Percentiles rank a stretch among this genome's conserved stretches.
These are phyloP conservation scores for Conger conger DNA, from an alignment of 2,113 vertebrate species.

Conservation along the genomic window DNA sequence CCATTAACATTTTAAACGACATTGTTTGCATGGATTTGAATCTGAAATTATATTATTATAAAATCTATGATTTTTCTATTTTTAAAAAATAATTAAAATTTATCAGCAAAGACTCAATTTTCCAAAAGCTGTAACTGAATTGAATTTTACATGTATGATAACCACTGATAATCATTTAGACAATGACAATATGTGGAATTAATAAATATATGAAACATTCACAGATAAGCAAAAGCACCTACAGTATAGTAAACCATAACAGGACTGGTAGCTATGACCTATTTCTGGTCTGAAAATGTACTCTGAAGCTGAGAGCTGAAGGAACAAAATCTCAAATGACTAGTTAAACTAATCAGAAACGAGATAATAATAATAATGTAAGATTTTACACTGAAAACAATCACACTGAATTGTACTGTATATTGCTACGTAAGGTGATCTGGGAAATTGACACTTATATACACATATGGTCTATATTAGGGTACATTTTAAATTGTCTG, in stretches of 20 bases:
- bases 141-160: too few relatives aligned
- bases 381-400: slow-evolving; percentile 54
- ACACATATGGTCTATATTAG: slow-evolving; percentile 60
- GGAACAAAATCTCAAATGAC: slow-evolving; percentile 35
- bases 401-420: slow-evolving; percentile 28
- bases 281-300: slow-evolving; percentile 41
- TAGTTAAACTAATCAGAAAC: slow-evolving; percentile 58
- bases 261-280: slow-evolving; percentile 12
- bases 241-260: not conserved
- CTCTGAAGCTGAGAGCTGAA: slow-evolving; percentile 35
- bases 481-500: slow-evolving; percentile 40
- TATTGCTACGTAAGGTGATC: slow-evolving; percentile 51
- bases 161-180: too few relatives aligned
- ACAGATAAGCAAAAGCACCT: not conserved
- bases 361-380: slow-evolving; percentile 49
- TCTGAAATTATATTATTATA: too few relatives aligned
- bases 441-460: slow-evolving; percentile 45
- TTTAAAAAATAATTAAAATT: too few relatives aligned
- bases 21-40: slow-evolving; percentile 46
- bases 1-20: slow-evolving; percentile 60
- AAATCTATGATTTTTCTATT: too few relatives aligned
- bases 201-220: not conserved
- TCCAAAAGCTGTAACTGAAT: too few relatives aligned
- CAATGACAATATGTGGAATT: too few relatives aligned
- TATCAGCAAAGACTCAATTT: too few relatives aligned